These are phyloP conservation scores for Tragelaphus scriptus DNA, from an alignment of 2,113 vertebrate species.

Conservation along the genomic window DNA sequence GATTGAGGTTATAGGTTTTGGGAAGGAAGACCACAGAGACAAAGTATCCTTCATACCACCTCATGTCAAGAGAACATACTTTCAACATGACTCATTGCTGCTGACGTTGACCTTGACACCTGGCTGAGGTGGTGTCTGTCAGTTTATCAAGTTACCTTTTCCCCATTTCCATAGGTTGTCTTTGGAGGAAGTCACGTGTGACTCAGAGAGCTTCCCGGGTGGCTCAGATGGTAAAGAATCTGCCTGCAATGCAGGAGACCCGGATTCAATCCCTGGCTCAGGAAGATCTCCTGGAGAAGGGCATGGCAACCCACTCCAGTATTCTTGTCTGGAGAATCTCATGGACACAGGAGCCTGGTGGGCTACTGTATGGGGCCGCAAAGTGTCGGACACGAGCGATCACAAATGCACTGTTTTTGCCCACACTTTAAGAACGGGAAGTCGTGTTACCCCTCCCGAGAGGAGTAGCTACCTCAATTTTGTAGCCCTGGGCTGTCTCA, in stretches of 20 bases:
- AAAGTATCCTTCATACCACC: background rate
- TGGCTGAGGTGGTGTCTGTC: background rate
- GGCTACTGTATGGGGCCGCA: accelerated
- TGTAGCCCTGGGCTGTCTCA: background rate
- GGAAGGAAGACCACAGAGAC: background rate
- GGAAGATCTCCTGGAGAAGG: background rate
- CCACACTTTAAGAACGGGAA: background rate
- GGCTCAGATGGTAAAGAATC: background rate
- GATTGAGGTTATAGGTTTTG: background rate
- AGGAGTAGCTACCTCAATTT: background rate
- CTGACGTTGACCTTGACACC: background rate
- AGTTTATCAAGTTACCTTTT: background rate
- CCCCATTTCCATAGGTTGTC: background rate
- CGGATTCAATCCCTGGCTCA: background rate
- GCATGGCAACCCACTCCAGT: background rate
- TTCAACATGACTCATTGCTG: accelerated
- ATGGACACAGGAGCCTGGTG: background rate
- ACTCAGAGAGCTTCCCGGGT: background rate
- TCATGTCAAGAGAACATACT: background rate
- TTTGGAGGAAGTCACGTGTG: background rate
- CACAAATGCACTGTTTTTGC: background rate
- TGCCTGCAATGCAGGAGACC: accelerated
- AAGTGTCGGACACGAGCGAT: accelerated
- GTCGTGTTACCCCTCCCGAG: background rate
- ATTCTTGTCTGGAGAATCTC: background rate